Base-by-base conservation (phyloP, 92 coral and sea anemone species). In the Ricordea florida region DNA sequence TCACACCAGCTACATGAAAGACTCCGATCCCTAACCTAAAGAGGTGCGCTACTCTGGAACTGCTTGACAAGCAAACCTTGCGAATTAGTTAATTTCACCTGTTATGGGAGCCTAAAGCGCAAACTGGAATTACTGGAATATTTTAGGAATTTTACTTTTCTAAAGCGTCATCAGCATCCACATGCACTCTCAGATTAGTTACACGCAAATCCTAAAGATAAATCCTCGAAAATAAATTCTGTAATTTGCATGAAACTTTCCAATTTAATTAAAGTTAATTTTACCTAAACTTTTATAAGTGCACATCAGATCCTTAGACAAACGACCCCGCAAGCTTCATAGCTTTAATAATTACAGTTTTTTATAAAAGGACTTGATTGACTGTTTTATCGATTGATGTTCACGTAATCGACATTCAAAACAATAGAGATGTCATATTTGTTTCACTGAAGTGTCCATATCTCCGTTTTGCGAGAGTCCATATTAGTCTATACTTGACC, bases 41-140 rank as follows among this genome's bases (percentile, higher is more conserved):
- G 31, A 60, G 66, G 47, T 60, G 32, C 67, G 14, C 48, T 60
- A 36, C 67, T 34, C 45, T 32, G 44, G n/a, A 34, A 59, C 45
- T 33, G 14, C 47, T 60, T 60, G 48, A 60, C 67, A 60, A 35
- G 48, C 48, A 60, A 60, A 18, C 67, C 35, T 5, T 8, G 47
- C 26, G 46, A 32, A 33, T 59, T 59, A 2, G 66, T 59, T 10
- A 32, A 15, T 1, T 59, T 15, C 25, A 17, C 48, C 37, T 60
- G 67, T 37, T 60, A 22, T 34, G 48, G 18, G 31, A 60, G 67
- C 32, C 47, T 34, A 28, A 34, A 22, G 21, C 17, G 47, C 31
- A 60, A 60, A 60, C 67, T 60, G 48, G 38, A 48, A 37, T 60
- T 60, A n/a, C 11, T 60, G 24, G 31, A 60, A 21, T 21, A 22